These are phyloP conservation scores for Neofelis nebulosa DNA, from an alignment of 2,113 vertebrate species.

Conservation along the genomic window DNA sequence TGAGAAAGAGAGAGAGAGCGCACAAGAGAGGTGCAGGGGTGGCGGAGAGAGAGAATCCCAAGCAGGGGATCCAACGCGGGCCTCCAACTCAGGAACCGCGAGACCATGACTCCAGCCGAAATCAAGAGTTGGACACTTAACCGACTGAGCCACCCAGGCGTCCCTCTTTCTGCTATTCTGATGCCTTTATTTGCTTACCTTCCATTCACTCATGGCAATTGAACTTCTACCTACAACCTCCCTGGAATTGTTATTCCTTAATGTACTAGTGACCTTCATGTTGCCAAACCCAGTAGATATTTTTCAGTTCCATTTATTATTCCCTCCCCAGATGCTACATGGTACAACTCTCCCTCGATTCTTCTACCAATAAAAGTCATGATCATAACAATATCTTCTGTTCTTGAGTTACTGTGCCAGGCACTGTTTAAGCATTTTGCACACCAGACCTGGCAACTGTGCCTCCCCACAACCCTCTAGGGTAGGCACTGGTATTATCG, in stretches of 20 bases:
- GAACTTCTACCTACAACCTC: slow-evolving; percentile 15
- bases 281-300: not conserved
- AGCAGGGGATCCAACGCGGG: too few species aligned
- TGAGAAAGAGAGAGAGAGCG: too few species aligned
- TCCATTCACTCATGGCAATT: not conserved
- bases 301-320: not conserved
- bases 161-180: not conserved
- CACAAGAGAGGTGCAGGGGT: too few species aligned
- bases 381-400: not conserved
- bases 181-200: not conserved
- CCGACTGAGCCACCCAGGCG: too few species aligned
- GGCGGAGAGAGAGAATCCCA: too few species aligned
- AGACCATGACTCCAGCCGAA: too few species aligned
- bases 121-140: too few species aligned
- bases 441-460: not conserved
- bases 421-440: not conserved
- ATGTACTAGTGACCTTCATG: not conserved
- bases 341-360: not conserved
- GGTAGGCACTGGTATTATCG: not conserved
- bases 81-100: too few species aligned
- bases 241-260: slow-evolving; percentile 28
- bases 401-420: slow-evolving; percentile 31
- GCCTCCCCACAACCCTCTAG: not conserved
- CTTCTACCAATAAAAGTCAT: slow-evolving; percentile 42
- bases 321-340: not conserved